These are phyloP conservation scores for Harmothoe impar DNA, from an alignment of 2,888 invertebrate genomes.

Conservation along the genomic window DNA sequence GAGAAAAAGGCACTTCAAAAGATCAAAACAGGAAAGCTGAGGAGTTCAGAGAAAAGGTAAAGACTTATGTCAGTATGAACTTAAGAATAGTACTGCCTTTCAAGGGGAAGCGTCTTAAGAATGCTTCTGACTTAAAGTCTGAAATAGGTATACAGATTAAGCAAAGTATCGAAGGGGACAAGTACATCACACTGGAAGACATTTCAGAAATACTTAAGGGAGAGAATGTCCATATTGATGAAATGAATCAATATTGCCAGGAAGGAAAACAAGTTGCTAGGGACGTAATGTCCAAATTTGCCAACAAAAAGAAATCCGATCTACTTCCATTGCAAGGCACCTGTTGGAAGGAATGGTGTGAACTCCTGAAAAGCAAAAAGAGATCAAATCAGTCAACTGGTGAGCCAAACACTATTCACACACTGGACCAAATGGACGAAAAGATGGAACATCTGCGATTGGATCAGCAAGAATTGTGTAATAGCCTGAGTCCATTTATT, in stretches of 20 bases:
- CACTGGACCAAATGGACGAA: neutral
- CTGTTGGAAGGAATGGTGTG: neutral
- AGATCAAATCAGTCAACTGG: neutral
- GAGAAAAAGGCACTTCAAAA: no score
- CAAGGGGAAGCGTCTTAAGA: neutral
- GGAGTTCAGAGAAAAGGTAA: neutral
- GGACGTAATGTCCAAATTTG: neutral
- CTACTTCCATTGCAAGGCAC: neutral
- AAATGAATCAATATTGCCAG: neutral
- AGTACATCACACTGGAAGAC: neutral
- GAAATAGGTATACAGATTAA: neutral
- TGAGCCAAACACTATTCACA: neutral
- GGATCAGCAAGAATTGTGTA: neutral
- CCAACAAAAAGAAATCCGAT: neutral
- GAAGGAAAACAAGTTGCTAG: neutral
- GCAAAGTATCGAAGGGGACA: neutral
- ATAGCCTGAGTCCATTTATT: neutral
- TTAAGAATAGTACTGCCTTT: no score
- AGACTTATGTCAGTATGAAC: neutral
- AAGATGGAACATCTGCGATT: neutral
- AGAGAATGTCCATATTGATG: neutral
- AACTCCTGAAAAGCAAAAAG: neutral
- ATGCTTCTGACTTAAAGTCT: neutral
- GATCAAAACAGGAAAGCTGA: neutral
- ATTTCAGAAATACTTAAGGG: no score